A percentile compares a stretch with the other conserved stretches of the same genome.
Evolutionary conservation across 2,888 invertebrate genomes (phyloP).

Genomic region (Octonoba sinensis): DNA sequence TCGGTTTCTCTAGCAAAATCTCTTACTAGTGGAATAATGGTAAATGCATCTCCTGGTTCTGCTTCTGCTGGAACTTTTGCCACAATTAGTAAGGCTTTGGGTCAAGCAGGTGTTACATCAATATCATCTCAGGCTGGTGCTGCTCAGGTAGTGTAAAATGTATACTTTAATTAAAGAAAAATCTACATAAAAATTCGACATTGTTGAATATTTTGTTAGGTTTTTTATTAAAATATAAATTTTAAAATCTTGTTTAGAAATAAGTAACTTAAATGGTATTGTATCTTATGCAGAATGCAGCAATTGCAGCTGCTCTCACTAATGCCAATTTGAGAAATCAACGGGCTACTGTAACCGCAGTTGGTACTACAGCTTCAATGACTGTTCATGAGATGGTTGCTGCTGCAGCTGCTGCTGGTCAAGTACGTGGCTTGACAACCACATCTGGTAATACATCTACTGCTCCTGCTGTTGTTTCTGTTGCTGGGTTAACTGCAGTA

Average conservation of each 20-base stretch:
- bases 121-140: conserved; percentile 40
- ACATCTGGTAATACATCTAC: conserved; percentile 39
- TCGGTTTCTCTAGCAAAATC: conserved; percentile 54
- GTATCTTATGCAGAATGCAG: conserved; percentile 43
- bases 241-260: neutral
- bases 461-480: conserved; percentile 64
- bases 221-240: too few relatives aligned
- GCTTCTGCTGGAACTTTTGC: conserved; percentile 57
- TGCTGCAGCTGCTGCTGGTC: conserved; percentile 57
- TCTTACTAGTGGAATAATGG: conserved; percentile 63
- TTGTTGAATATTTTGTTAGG: neutral
- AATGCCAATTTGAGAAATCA: conserved; percentile 52
- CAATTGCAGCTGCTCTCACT: conserved; percentile 53
- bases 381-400: conserved; percentile 63
- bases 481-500: conserved; percentile 58
- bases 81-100: conserved; percentile 55
- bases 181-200: neutral
- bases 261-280: too few relatives aligned
- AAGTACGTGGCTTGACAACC: conserved; percentile 51
- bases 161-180: neutral
- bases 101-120: conserved; percentile 44
- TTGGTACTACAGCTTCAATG: conserved; percentile 42
- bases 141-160: conserved; percentile 38
- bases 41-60: conserved; percentile 59
- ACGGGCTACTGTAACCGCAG: conserved; percentile 29